Evolutionary conservation across 2,113 vertebrate species (phyloP).

Genomic region (Megaceryle torquata): DNA sequence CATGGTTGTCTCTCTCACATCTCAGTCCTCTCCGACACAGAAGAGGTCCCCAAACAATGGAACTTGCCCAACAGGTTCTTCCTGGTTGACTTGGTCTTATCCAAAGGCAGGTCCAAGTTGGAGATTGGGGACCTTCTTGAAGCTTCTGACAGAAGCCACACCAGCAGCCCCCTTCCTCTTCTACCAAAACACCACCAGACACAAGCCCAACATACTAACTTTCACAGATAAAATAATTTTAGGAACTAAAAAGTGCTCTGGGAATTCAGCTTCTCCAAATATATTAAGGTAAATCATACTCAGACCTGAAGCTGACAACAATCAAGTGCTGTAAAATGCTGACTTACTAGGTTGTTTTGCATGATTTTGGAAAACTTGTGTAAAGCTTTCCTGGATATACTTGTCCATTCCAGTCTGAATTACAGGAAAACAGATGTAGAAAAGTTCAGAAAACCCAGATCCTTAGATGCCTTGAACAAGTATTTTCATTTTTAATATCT

Average conservation of each 20-base stretch:
- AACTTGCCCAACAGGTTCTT: too few species aligned
- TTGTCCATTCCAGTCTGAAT: background rate
- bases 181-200: too few species aligned
- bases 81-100: too few species aligned
- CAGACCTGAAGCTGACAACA: background rate
- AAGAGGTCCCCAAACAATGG: too few species aligned
- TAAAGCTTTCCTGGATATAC: background rate
- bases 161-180: too few species aligned
- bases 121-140: too few species aligned
- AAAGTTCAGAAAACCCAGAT: background rate
- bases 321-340: background rate
- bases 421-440: background rate
- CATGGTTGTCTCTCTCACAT: too few species aligned
- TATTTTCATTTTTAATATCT: background rate
- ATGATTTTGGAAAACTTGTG: background rate
- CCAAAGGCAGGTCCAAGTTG: too few species aligned
- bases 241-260: background rate
- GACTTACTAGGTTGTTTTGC: background rate
- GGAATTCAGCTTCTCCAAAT: background rate
- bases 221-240: background rate
- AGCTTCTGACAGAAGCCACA: too few species aligned
- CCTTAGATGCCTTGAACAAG: background rate
- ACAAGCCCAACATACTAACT: background rate
- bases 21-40: too few species aligned
- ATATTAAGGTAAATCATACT: background rate